phyloP scores from a whole-genome alignment of 2,113 vertebrate species.

The Microtus richardsoni region DNA sequence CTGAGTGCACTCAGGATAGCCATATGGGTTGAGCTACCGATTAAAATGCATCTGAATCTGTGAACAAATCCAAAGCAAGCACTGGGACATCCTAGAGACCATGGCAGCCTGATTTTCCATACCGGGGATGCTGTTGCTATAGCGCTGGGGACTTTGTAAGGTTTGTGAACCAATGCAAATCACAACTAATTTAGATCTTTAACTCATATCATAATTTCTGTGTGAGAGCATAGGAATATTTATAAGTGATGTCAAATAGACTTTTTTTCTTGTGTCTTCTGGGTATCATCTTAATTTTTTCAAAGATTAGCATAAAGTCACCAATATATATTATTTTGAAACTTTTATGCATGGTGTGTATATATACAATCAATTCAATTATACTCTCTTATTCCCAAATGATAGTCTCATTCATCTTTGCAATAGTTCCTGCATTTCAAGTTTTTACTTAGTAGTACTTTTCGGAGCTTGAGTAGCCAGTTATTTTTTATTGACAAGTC shows the following conservation, averaged over 20 bases:
- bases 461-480: not conserved
- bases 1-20: slow-evolving; percentile 65
- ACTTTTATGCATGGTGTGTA: not conserved
- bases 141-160: not conserved
- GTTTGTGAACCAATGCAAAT: slow-evolving; percentile 54
- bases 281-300: slow-evolving; percentile 16
- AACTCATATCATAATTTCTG: slow-evolving; percentile 19
- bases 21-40: slow-evolving; percentile 75
- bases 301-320: not conserved
- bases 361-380: not conserved
- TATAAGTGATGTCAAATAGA: not conserved
- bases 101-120: slow-evolving; percentile 8
- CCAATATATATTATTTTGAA: not conserved
- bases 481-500: not conserved
- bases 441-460: not conserved
- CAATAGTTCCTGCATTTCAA: not conserved
- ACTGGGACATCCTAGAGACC: slow-evolving; percentile 61
- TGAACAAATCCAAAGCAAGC: slow-evolving; percentile 70
- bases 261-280: not conserved
- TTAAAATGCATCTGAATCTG: slow-evolving; percentile 79
- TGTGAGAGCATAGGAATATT: not conserved
- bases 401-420: not conserved
- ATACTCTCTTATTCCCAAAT: not conserved
- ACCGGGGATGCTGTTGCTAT: not conserved
- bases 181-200: slow-evolving; percentile 51